Evolutionary conservation across 1,140 invertebrate genomes (phyloP).

Genomic region (Alviniconcha marisindica): DNA sequence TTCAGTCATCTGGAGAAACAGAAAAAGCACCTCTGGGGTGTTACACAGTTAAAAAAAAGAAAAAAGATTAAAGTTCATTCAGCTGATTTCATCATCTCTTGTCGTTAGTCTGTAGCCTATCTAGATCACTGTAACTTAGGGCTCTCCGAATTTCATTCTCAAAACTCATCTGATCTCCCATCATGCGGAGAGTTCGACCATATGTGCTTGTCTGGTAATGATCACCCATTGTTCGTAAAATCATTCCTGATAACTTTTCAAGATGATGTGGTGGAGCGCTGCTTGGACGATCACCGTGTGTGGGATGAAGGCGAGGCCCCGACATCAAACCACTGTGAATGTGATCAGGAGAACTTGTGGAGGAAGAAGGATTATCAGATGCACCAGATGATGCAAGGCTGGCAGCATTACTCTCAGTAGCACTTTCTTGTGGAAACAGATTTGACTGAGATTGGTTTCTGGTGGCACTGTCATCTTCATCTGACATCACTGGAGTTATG

Average conservation of each 20-base stretch:
- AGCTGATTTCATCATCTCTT: too few species aligned
- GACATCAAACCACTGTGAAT: background rate
- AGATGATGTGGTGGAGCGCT: conserved; percentile 49
- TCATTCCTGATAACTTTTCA: conserved; percentile 48
- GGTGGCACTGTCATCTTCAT: too few species aligned
- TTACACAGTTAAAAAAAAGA: too few species aligned
- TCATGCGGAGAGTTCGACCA: conserved; percentile 51
- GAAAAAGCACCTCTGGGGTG: too few species aligned
- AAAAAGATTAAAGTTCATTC: too few species aligned
- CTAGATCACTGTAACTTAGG: conserved; percentile 39
- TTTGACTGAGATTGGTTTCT: background rate
- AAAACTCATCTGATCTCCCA: conserved; percentile 55
- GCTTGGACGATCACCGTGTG: conserved; percentile 34
- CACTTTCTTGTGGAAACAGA: background rate
- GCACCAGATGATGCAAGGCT: background rate
- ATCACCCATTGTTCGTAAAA: conserved; percentile 56
- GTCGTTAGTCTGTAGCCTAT: background rate
- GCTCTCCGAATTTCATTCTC: conserved; percentile 44
- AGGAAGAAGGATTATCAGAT: background rate
- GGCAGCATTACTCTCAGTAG: background rate
- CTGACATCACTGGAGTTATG: conserved; percentile 5
- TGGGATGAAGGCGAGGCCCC: background rate
- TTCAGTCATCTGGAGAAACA: too few species aligned
- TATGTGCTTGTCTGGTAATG: conserved; percentile 51
- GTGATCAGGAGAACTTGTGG: background rate